Evolutionary conservation across 2,113 vertebrate species (phyloP), one percentile per base, ranked within the genome.

Genomic region (Oreotrochilus melanogaster): DNA sequence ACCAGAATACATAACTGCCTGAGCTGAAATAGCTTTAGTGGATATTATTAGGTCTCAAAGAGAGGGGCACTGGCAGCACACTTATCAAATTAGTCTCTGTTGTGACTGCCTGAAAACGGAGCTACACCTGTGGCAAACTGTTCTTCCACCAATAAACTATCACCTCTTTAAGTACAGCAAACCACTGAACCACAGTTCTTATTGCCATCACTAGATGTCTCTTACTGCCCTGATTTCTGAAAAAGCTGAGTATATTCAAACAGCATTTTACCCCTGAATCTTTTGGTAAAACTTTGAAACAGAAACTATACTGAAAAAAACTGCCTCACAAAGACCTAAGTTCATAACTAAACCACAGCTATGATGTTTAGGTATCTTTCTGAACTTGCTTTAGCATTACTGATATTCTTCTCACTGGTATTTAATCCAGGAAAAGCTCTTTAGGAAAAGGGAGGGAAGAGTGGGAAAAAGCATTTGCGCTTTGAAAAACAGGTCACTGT

Each of bases 131-230:
- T 89, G 87, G 87, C 50, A 61, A 85, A 79, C 0, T 79, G 10
- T 30, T 82, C 58, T 87, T 86, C 58, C 50, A 76, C 27, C 53
- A 76, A 62, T 30, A 82, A 93, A 62, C 15, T 37, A 37, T 18
- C 27, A 21, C 42, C 45, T 74, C 58, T 79, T 48, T n/a, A 76
- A 88, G 78, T 50, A 79, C 76, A 89, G 50, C 58, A 91, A 84
- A 57, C 19, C 33, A 71, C 37, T 12, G 45, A 95, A 75, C 17
- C 86, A 96, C 89, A 96, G 43, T 86, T 94, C 94, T 95, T 60
- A 33, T 0, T 93, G 83, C 57, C 24, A 92, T 88, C 93, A 92
- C 95, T 96, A 95, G 86, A 54, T 84, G 95, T 93, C 90, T 90
- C 86, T 90, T 95, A 96, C 35, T 92, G 86, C 69, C 53, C 93